These are phyloP conservation scores for Ciconia boyciana DNA, from an alignment of 2,113 vertebrate species.

Conservation along the genomic window DNA sequence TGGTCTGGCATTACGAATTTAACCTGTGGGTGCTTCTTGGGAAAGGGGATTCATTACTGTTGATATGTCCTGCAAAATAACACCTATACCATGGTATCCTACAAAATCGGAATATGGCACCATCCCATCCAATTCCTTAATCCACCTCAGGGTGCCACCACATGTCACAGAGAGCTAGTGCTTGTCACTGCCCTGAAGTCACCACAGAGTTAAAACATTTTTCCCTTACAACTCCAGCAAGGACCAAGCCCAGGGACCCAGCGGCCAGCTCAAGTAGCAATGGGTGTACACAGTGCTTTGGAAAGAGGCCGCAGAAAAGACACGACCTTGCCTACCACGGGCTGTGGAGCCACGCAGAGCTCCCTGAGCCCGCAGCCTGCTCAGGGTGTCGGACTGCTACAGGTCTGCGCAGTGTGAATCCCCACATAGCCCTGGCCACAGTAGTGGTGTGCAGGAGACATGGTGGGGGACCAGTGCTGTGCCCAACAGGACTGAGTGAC, in stretches of 20 bases:
- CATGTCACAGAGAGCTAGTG: neutral
- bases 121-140: neutral
- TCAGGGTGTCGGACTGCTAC: neutral
- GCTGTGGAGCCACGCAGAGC: neutral
- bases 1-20: slow-evolving; percentile 11
- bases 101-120: neutral
- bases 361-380: neutral
- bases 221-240: neutral
- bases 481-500: neutral
- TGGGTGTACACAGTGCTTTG: neutral
- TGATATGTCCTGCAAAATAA: neutral
- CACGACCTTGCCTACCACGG: neutral
- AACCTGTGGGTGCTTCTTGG: neutral
- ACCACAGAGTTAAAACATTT: neutral
- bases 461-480: neutral
- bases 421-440: neutral
- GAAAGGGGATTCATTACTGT: neutral
- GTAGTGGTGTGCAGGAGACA: neutral
- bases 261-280: neutral
- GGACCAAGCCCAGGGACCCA: neutral
- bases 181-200: neutral
- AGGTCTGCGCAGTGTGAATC: neutral
- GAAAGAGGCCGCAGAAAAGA: neutral
- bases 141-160: neutral
- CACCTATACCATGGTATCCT: neutral